These are phyloP conservation scores for Cyclophora punctaria DNA, from an alignment of 2,888 invertebrate species.

Conservation along the genomic window DNA sequence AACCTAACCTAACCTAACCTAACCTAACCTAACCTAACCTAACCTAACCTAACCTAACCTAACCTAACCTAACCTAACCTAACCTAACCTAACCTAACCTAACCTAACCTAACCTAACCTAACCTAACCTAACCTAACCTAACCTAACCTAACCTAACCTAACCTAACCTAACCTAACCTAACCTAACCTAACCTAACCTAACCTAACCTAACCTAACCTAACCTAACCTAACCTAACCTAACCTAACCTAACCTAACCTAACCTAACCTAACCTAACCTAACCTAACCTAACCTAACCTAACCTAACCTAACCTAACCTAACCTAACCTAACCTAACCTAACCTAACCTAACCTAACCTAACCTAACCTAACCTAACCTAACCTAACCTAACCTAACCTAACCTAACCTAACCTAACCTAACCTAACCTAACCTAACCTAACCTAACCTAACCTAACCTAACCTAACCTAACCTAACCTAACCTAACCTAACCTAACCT, in stretches of 20 bases:
- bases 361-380: conserved; percentile 9
- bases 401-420: conserved; percentile 8
- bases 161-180: conserved; percentile 13
- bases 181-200: conserved; percentile 13
- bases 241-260: conserved; percentile 13
- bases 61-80: conserved; percentile 9
- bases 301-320: conserved; percentile 9
- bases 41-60: conserved; percentile 14
- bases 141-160: conserved; percentile 12
- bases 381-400: conserved; percentile 9
- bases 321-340: conserved; percentile 10
- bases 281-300: conserved; percentile 10
- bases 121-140: conserved; percentile 11
- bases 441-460: conserved; percentile 9
- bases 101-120: conserved; percentile 12
- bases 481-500: conserved; percentile 14
- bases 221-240: conserved; percentile 13
- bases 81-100: conserved; percentile 8
- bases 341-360: conserved; percentile 9
- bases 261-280: conserved; percentile 10
- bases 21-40: conserved; percentile 12
- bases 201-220: conserved; percentile 12
- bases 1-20: conserved; percentile 14
- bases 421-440: conserved; percentile 10
- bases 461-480: conserved; percentile 10